Evolutionary conservation across 2,888 invertebrate species (phyloP).

Genomic region (Ditylenchus weischeri): DNA sequence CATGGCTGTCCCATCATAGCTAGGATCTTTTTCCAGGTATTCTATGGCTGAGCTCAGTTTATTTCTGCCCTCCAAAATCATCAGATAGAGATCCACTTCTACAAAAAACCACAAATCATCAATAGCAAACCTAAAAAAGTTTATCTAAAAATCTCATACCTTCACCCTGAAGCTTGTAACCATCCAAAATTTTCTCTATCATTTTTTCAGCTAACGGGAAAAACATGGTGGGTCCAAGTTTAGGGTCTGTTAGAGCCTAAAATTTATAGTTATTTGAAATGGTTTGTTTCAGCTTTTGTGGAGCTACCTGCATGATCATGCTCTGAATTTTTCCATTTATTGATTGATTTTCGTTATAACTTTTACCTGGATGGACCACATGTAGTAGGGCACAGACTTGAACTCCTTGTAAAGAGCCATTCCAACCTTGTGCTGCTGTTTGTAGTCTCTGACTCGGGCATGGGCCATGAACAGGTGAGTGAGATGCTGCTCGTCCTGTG

Average conservation of each 20-base stretch:
- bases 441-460: conserved; percentile 82
- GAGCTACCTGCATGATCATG: conserved; percentile 79
- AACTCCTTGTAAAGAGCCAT: conserved; percentile 83
- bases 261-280: neutral
- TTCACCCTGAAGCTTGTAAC: conserved; percentile 84
- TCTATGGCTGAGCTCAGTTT: conserved; percentile 66
- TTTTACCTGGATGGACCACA: conserved; percentile 97
- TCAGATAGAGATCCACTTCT: conserved; percentile 83
- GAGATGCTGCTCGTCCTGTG: conserved; percentile 83
- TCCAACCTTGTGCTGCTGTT: conserved; percentile 69
- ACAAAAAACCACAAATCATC: conserved; percentile 21
- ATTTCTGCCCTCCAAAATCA: conserved; percentile 73
- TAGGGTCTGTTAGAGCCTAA: conserved; percentile 51
- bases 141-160: conserved; percentile 62
- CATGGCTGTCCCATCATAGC: neutral
- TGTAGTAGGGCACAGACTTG: conserved; percentile 91
- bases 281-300: too few relatives aligned
- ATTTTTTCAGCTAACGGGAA: conserved; percentile 86
- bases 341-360: too few relatives aligned
- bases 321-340: too few relatives aligned
- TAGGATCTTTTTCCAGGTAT: conserved; percentile 10
- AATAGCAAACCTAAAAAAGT: too few relatives aligned
- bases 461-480: conserved; percentile 93
- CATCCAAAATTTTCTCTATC: conserved; percentile 67
- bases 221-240: conserved; percentile 68